Percentiles rank a stretch among this genome's conserved stretches.
These are phyloP conservation scores for Dasypolia templi DNA, from an alignment of 2,888 invertebrate species.

Conservation along the genomic window DNA sequence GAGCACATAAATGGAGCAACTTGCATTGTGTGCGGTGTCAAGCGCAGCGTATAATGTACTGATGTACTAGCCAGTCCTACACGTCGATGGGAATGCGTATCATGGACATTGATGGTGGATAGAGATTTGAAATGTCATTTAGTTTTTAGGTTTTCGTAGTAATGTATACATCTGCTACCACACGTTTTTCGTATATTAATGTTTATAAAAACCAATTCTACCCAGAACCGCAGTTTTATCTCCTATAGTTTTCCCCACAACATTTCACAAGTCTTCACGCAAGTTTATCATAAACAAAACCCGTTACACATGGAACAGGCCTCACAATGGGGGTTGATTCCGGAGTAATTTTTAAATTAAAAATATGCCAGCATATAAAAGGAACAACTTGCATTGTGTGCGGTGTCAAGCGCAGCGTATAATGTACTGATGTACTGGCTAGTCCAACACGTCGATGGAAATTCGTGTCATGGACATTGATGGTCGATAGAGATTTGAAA, in stretches of 20 bases:
- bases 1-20: slow-evolving; percentile 52
- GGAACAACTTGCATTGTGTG: slow-evolving; percentile 60
- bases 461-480: slow-evolving; percentile 45
- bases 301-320: slow-evolving; percentile 34
- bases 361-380: slow-evolving; percentile 41
- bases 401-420: slow-evolving; percentile 67
- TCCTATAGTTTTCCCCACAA: not conserved
- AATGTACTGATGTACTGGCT: slow-evolving; percentile 62
- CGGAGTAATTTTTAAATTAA: slow-evolving; percentile 61
- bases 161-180: too few species aligned
- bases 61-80: too few species aligned
- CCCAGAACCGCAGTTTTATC: too few species aligned
- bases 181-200: too few species aligned
- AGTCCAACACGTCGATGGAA: slow-evolving; percentile 24
- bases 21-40: slow-evolving; percentile 66
- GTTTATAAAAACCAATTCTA: too few species aligned
- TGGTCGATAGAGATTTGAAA: slow-evolving; percentile 33
- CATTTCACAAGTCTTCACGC: slow-evolving; percentile 27
- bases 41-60: too few species aligned
- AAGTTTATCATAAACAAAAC: slow-evolving; percentile 45
- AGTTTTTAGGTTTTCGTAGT: too few species aligned
- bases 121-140: too few species aligned
- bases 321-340: slow-evolving; percentile 58
- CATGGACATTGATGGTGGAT: too few species aligned
- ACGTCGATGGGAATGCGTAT: too few species aligned